Percentiles rank a stretch among this genome's conserved stretches.
Conservation (phyloP, 2,888 invertebrate species). For the Polylopha cassiicola region DNA sequence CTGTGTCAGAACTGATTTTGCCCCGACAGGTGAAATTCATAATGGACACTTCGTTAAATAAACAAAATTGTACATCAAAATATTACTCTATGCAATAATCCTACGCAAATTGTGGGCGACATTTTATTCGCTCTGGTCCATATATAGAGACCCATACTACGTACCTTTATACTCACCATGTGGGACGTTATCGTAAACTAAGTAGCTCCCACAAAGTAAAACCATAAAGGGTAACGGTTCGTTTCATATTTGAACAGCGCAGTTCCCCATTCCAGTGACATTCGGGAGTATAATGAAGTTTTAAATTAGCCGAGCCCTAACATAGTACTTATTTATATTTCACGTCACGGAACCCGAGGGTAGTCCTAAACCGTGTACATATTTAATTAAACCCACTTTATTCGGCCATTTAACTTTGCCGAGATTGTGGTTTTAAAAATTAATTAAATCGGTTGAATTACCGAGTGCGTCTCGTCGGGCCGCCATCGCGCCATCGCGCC, state of each 20-base stretch:
- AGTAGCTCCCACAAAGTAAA: background rate
- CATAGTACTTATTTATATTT: conserved; percentile 23
- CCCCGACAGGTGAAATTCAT: conserved; percentile 15
- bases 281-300: conserved; percentile 20
- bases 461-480: background rate
- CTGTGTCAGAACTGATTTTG: conserved; percentile 18
- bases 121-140: no score
- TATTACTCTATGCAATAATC: no score
- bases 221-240: conserved; percentile 12
- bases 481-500: no score
- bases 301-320: conserved; percentile 20
- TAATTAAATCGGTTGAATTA: conserved; percentile 14
- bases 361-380: conserved; percentile 13
- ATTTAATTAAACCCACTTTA: conserved; percentile 17
- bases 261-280: conserved; percentile 12
- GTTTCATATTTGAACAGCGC: conserved; percentile 15
- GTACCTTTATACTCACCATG: no score
- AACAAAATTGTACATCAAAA: no score
- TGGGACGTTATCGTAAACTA: no score
- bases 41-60: no score
- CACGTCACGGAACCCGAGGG: conserved; percentile 16
- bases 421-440: conserved; percentile 21
- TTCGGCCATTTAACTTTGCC: conserved; percentile 19
- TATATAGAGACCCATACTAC: no score
- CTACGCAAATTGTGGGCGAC: no score